phyloP scores from a whole-genome alignment of 2,797 vertebrate species.

The Cyclopterus lumpus region DNA sequence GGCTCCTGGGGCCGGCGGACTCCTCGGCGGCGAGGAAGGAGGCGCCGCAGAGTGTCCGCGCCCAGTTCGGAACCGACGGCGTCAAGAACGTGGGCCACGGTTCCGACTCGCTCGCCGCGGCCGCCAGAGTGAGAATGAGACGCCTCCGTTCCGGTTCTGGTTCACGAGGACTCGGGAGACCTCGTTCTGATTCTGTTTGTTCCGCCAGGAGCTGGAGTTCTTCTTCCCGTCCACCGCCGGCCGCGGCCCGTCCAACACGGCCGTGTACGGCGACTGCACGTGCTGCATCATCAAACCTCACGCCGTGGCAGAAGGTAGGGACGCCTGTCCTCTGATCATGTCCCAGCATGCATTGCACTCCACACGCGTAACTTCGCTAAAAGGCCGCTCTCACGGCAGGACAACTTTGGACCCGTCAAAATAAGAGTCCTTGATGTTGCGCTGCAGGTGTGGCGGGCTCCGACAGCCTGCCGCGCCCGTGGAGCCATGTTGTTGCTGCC shows the following conservation, averaged over 20 bases:
- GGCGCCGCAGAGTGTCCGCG: slow-evolving; percentile 83
- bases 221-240: slow-evolving; percentile 93
- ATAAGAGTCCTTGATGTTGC: not conserved
- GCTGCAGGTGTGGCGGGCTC: not conserved
- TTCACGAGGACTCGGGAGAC: not conserved
- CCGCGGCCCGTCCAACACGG: slow-evolving; percentile 88
- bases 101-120: slow-evolving; percentile 89
- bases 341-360: not conserved
- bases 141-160: not conserved
- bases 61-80: slow-evolving; percentile 87
- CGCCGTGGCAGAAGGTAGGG: slow-evolving; percentile 91
- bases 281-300: slow-evolving; percentile 96
- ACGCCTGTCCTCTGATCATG: too few relatives aligned
- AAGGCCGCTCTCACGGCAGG: not conserved
- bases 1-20: slow-evolving; percentile 88
- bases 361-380: slow-evolving; percentile 13
- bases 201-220: slow-evolving; percentile 91
- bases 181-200: slow-evolving; percentile 28
- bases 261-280: slow-evolving; percentile 87
- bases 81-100: slow-evolving; percentile 90
- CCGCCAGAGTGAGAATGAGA: slow-evolving; percentile 86
- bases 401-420: not conserved
- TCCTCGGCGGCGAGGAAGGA: slow-evolving; percentile 82
- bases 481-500: slow-evolving; percentile 21
- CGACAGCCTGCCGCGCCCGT: slow-evolving; percentile 33